These are phyloP conservation scores for Cirrhinus mrigala DNA, from an alignment of 2,797 vertebrate species.

Conservation along the genomic window DNA sequence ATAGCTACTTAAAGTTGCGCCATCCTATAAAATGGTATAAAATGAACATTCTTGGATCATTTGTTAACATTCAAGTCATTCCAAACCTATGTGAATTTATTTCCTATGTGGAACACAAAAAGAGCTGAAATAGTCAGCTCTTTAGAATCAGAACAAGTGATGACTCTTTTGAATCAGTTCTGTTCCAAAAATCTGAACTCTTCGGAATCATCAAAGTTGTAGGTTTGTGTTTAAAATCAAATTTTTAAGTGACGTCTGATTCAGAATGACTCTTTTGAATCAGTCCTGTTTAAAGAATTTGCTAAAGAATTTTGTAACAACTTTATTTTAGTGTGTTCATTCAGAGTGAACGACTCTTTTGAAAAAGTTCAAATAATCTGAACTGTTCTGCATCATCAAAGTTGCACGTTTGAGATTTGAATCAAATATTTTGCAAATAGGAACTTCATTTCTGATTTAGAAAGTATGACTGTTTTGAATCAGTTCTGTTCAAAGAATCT, in stretches of 20 bases:
- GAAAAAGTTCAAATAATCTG: too few species aligned
- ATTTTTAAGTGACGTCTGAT: background rate
- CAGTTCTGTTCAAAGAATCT: background rate
- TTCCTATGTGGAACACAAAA: conserved; percentile 8
- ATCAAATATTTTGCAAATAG: too few species aligned
- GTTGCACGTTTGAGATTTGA: background rate
- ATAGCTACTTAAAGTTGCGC: background rate
- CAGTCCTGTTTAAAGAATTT: background rate
- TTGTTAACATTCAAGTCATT: background rate
- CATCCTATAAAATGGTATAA: background rate
- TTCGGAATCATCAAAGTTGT: background rate
- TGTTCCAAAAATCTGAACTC: background rate
- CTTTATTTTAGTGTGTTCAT: background rate
- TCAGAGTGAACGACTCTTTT: too few species aligned
- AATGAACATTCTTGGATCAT: background rate
- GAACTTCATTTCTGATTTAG: too few species aligned
- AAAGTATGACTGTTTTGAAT: background rate
- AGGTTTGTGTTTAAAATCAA: background rate
- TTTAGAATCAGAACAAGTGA: background rate
- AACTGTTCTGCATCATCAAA: background rate
- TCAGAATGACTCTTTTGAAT: background rate
- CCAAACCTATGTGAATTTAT: background rate
- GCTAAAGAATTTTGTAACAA: background rate
- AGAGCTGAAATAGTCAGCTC: background rate
- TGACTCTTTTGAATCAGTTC: background rate